Evolutionary conservation across 2,888 invertebrate genomes (phyloP), one percentile per base, ranked within the genome.

Genomic region (Chymomyza caudatula): DNA sequence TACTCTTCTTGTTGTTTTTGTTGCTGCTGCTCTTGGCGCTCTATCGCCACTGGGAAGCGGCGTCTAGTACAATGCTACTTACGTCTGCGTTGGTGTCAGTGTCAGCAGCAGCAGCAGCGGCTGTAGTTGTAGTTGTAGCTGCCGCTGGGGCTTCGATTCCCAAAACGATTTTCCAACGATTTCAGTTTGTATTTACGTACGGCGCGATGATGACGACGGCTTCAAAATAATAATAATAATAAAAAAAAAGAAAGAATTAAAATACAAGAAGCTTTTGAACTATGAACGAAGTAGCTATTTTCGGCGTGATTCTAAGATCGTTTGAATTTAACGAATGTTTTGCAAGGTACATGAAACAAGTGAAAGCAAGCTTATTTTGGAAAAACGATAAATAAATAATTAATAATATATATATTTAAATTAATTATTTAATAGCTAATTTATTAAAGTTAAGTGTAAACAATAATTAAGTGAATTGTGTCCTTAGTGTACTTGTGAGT

Each of bases 111-210:
- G 19, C 57, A 22, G 22, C 43, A 13, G 44, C 55, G 15, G 4
- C 4, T 22, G 13, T 22, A 11, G 29, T 37, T 11, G 29, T 47
- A 47, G 47, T 49, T 53, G 55, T 60, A 56, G 67, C 53, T 57
- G 57, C 43, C 63, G 70, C 65, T 58, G 69, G 49, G 44, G 59
- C 58, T 86, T 86, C 71, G 69, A 74, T 75, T 87, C 80, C 87
- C 88, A 82, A 85, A 83, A 87, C 82, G 86, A 81, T 87, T 88
- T 88, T 77, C 86, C 83, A 83, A 85, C 89, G 83, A 87, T 88
- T 86, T 89, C 77, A 89, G 90, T 90, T 89, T 85, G 87, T 88
- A 89, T 89, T 89, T 88, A 88, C 88, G 88, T 87, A 88, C 87
- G 85, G 85, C 86, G 86, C 88, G 85, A 88, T 85, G 83, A 87